Percentiles rank a stretch among this genome's conserved stretches.
phyloP scores from a whole-genome alignment of 2,797 vertebrate genomes.

The Peromyscus eremicus region DNA sequence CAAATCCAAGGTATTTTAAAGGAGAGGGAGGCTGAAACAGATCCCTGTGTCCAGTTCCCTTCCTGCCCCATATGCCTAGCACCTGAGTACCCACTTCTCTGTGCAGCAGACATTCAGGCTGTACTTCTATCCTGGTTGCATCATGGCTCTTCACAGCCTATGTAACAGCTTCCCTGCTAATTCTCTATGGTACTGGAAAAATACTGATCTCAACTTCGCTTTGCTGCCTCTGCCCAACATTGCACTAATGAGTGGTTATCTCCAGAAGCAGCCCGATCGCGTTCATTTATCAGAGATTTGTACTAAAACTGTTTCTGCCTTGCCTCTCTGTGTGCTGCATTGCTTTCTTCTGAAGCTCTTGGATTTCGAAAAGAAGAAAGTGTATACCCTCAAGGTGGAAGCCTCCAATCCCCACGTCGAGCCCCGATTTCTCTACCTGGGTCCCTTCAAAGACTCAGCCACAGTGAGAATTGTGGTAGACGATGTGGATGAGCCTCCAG shows the following conservation, averaged over 20 bases:
- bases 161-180: background rate
- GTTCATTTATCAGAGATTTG: constrained; percentile 1
- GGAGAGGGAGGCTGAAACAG: background rate
- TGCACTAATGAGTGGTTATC: background rate
- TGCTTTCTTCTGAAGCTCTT: constrained; percentile 87
- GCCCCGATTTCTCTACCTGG: constrained; percentile 92
- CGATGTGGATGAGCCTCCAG: constrained; percentile 95
- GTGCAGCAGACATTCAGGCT: background rate
- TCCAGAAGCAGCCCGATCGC: background rate
- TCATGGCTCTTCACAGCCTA: background rate
- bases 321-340: constrained; percentile 23
- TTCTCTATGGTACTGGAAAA: background rate
- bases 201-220: background rate
- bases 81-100: background rate
- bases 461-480: constrained; percentile 93
- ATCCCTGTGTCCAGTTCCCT: background rate
- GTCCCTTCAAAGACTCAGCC: constrained; percentile 94
- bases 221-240: background rate
- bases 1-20: background rate
- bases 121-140: background rate
- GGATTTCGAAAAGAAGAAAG: constrained; percentile 94
- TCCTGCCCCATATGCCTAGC: background rate
- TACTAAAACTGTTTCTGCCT: constrained; percentile 50
- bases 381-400: constrained; percentile 94
- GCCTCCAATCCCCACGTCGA: constrained; percentile 93